Percentiles rank a stretch among this genome's conserved stretches.
phyloP scores from a whole-genome alignment of 2,797 vertebrate species.

The Xenopus petersii region DNA sequence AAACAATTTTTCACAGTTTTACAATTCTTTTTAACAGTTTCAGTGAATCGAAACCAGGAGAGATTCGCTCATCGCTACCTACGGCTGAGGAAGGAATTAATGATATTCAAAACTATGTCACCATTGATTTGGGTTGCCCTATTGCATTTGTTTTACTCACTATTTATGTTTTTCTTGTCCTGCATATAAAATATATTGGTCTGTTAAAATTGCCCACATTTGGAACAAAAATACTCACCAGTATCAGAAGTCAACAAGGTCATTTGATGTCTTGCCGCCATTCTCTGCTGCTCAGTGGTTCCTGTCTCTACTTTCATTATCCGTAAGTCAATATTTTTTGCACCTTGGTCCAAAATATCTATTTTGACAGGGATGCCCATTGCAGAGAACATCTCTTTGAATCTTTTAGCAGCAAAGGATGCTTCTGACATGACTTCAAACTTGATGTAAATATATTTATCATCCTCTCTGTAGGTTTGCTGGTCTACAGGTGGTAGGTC shows the following conservation, averaged over 20 bases:
- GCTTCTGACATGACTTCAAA: slow-evolving; percentile 81
- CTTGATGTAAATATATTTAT: slow-evolving; percentile 86
- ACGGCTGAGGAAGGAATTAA: no score
- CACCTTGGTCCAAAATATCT: slow-evolving; percentile 75
- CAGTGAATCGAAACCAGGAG: no score
- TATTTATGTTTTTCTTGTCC: no score
- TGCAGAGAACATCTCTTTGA: slow-evolving; percentile 89
- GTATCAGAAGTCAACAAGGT: slow-evolving; percentile 70
- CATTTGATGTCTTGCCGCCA: slow-evolving; percentile 63
- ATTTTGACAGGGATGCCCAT: slow-evolving; percentile 85
- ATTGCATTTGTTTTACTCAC: no score
- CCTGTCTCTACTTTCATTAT: slow-evolving; percentile 77
- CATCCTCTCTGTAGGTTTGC: slow-evolving; percentile 87
- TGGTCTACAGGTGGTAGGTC: slow-evolving; percentile 70
- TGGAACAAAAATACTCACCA: slow-evolving; percentile 66
- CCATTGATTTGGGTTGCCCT: no score
- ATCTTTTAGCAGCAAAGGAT: slow-evolving; percentile 76
- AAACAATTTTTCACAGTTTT: no score
- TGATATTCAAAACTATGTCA: no score
- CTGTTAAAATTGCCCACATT: not conserved
- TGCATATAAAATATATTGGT: no score
- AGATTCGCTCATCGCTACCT: no score
- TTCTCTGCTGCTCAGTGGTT: slow-evolving; percentile 64
- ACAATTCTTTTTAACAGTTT: no score
- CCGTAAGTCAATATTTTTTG: slow-evolving; percentile 78